Evolutionary conservation across 2,888 invertebrate species (phyloP), one percentile per base, ranked within the genome.

Genomic region (Hypena proboscidalis): DNA sequence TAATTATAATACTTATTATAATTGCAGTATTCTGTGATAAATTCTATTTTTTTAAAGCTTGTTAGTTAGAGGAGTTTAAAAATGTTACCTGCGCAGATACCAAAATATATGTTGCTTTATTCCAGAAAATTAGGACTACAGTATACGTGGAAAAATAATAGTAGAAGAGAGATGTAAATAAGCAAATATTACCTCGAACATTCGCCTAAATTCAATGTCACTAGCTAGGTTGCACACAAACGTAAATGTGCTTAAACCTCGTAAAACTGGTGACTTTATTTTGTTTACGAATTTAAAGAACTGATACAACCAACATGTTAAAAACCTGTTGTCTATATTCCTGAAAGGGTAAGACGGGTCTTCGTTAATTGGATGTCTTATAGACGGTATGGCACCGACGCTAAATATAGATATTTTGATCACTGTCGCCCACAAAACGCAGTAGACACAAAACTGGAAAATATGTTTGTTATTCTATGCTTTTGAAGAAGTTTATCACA

Each of bases 361-460:
- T 47, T 20, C 7, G 2, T 13, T 3, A 7, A 22, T 20, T 63
- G 57, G 60, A 19, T 44, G 19, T 9, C 31, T 22, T 44, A 58
- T 49, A 64, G 64, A 65, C 62, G 47, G 47, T 58, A 48, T 49
- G 66, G 63, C 65, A 54, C 58, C 63, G 33, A 29, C 36, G 13
- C 21, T 21, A 38, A 45, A 54, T 52, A 56, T 33, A 43, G 46
- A 10, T 54, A 40, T 62, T 62, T 59, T 54, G 50, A 46, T 50
- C 32, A 29, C 37, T 33, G 21, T 32, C 58, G 45, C 65, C 49
- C 46, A 52, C 52, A 46, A 31, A 27, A 37, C 14, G 40, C 23
- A 40, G 31, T 9, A 29, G 20, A 11, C 6, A 30, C 35, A 23
- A 37, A 36, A 26, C 17, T 39, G 36, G 33, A n/a, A 19, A 25